Evolutionary conservation across 2,113 vertebrate genomes (phyloP), one percentile per base, ranked within the genome.

Genomic region (Chloropsis cyanopogon): DNA sequence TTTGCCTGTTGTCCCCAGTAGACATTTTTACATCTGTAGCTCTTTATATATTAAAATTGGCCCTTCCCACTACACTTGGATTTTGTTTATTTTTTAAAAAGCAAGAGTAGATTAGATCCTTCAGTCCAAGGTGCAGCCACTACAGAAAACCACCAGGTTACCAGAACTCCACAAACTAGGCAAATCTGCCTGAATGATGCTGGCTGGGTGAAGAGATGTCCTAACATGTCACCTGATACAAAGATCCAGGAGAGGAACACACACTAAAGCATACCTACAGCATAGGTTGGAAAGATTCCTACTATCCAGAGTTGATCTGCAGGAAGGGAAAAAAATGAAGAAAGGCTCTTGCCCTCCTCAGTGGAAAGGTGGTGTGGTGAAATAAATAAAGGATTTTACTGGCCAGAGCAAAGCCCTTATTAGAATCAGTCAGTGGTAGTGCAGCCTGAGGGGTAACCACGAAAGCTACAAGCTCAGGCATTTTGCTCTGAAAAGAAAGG

Each of bases 401-500:
- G 88, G 41, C 23, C 70, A 94, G 68, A 86, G 86, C 42, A 91
- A 90, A 96, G 42, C 33, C 26, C 91, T 90, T 83, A 66, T 26
- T 90, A 84, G 92, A 93, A 94, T 79, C 90, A 95, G 88, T 70
- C 61, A 72, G 25, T 63, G 66, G 47, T 37, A 71, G 57, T 33
- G 63, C 92, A 94, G 80, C 79, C 69, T 63, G 83, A 94, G 72
- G 83, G 96, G 76, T 90, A 85, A 96, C 86, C 80, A 92, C 29
- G 66, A 84, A 92, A 80, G 82, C 94, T 81, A 94, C 85, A 85
- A 95, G 84, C 85, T 85, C 79, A 82, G 95, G 76, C 60, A 90
- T 84, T 96, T 88, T 71, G 61, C 92, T 97, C 94, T 92, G 60
- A 81, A 96, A 88, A 93, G 86, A 88, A 94, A 96, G 95, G 96